Percentiles rank a stretch among this genome's conserved stretches.
Conservation (phyloP, 2,113 vertebrate species). For the Tamias sibiricus region DNA sequence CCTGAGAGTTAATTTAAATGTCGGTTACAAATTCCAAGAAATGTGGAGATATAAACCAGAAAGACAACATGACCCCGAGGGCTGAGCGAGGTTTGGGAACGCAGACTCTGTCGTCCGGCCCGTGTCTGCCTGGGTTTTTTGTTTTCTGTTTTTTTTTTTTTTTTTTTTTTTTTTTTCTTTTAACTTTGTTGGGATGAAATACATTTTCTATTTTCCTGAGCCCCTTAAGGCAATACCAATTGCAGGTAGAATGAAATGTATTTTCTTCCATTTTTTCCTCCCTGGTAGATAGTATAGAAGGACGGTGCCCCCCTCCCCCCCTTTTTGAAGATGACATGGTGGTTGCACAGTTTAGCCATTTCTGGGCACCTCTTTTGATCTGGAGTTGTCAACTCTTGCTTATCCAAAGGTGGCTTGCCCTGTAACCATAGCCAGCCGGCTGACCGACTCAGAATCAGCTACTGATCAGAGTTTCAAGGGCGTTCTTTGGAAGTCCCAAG, state of each 20-base stretch:
- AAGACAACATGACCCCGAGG: slow-evolving; percentile 59
- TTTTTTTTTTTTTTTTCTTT: neutral
- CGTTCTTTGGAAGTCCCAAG: neutral
- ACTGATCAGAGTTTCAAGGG: neutral
- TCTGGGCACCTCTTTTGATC: neutral
- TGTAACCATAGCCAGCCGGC: neutral
- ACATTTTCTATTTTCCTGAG: slow-evolving; percentile 11
- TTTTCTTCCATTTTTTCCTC: neutral
- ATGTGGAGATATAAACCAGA: slow-evolving; percentile 70
- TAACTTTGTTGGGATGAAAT: slow-evolving; percentile 36
- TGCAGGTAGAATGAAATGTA: neutral
- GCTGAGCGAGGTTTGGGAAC: slow-evolving; percentile 41
- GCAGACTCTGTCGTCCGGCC: slow-evolving; percentile 38
- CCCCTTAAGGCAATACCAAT: neutral
- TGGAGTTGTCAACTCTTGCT: neutral
- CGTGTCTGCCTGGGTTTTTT: neutral
- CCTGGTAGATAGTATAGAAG: neutral
- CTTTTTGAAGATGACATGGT: neutral
- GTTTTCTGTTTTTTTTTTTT: neutral
- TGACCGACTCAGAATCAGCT: neutral
- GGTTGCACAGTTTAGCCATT: neutral
- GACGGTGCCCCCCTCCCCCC: fast-evolving
- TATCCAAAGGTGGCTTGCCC: neutral
- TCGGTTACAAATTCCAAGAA: slow-evolving; percentile 76
- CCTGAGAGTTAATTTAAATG: slow-evolving; percentile 69